Percentiles rank a stretch among this genome's conserved stretches.
Evolutionary conservation across 1,140 invertebrate species (phyloP).

Genomic region (Maniola jurtina): DNA sequence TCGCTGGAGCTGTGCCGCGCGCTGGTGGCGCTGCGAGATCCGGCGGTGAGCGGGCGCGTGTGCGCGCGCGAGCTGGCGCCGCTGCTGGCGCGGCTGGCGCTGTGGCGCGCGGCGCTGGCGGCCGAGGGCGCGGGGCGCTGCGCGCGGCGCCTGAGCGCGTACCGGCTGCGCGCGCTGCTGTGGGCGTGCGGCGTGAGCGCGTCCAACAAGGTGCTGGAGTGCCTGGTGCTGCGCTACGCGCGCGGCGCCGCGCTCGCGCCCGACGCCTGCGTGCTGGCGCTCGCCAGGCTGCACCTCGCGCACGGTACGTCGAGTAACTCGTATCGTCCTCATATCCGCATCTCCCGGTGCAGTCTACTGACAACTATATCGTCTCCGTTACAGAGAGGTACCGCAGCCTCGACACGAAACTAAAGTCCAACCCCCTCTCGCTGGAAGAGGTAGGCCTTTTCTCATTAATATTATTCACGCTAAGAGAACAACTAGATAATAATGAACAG

Average conservation of each 20-base stretch:
- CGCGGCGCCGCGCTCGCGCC: slow-evolving; percentile 81
- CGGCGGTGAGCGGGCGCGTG: slow-evolving; percentile 73
- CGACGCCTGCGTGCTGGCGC: slow-evolving; percentile 84
- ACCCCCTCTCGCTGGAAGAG: slow-evolving; percentile 86
- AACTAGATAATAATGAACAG: too few relatives aligned
- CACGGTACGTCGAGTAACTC: slow-evolving; percentile 81
- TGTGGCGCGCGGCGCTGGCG: slow-evolving; percentile 73
- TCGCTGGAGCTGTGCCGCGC: slow-evolving; percentile 28
- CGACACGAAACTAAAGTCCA: slow-evolving; percentile 86
- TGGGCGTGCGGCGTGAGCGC: slow-evolving; percentile 85
- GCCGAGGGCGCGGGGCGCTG: slow-evolving; percentile 29
- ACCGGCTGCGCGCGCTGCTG: slow-evolving; percentile 47
- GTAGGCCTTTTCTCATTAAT: slow-evolving; percentile 52
- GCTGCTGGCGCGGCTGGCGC: slow-evolving; percentile 64
- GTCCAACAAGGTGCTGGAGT: slow-evolving; percentile 88
- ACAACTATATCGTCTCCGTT: slow-evolving; percentile 37
- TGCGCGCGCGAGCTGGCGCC: slow-evolving; percentile 81
- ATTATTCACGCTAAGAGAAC: neutral
- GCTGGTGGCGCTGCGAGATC: slow-evolving; percentile 35
- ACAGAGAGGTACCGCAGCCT: slow-evolving; percentile 85
- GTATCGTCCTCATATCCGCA: neutral
- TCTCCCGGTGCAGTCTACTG: neutral
- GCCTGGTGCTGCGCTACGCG: slow-evolving; percentile 84
- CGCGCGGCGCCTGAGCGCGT: slow-evolving; percentile 20
- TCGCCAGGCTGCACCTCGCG: slow-evolving; percentile 85